phyloP scores from a whole-genome alignment of 2,888 invertebrate species.

The Tribolium freemani region DNA sequence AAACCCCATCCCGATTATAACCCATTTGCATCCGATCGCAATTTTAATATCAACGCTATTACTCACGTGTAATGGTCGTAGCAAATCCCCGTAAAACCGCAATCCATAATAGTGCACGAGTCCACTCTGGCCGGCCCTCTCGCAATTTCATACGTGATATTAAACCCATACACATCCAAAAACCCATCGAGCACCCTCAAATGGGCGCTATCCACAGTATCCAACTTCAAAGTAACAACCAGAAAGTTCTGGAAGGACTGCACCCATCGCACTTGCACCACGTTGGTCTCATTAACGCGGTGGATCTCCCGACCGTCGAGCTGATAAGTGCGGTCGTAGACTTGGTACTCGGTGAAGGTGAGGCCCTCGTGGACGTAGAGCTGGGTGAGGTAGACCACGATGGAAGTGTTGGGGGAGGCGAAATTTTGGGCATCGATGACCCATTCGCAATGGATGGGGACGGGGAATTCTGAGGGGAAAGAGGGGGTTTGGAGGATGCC shows the following conservation, averaged over 20 bases:
- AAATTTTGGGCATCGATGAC: slow-evolving; percentile 83
- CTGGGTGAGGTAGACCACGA: slow-evolving; percentile 90
- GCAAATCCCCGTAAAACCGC: slow-evolving; percentile 90
- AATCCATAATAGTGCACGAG: slow-evolving; percentile 84
- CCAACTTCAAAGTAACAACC: slow-evolving; percentile 82
- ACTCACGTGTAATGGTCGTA: slow-evolving; percentile 84
- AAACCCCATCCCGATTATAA: neutral
- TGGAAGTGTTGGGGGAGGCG: slow-evolving; percentile 74
- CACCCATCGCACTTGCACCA: slow-evolving; percentile 76
- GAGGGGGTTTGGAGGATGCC: slow-evolving; percentile 87
- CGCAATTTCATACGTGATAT: slow-evolving; percentile 89
- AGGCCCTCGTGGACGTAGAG: slow-evolving; percentile 86
- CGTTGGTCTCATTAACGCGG: slow-evolving; percentile 78
- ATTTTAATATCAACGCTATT: slow-evolving; percentile 37
- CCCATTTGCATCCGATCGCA: slow-evolving; percentile 3
- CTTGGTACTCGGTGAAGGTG: slow-evolving; percentile 60
- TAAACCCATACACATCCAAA: slow-evolving; percentile 91
- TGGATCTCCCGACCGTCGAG: slow-evolving; percentile 74
- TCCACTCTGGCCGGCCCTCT: slow-evolving; percentile 70
- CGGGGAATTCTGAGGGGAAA: slow-evolving; percentile 87
- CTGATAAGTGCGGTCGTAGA: slow-evolving; percentile 58
- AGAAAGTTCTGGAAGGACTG: slow-evolving; percentile 80
- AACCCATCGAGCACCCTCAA: slow-evolving; percentile 85
- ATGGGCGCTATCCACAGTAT: slow-evolving; percentile 84
- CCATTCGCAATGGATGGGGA: slow-evolving; percentile 88